These are phyloP conservation scores for Helicoverpa armigera DNA, from an alignment of 1,140 invertebrate genomes.

Conservation along the genomic window DNA sequence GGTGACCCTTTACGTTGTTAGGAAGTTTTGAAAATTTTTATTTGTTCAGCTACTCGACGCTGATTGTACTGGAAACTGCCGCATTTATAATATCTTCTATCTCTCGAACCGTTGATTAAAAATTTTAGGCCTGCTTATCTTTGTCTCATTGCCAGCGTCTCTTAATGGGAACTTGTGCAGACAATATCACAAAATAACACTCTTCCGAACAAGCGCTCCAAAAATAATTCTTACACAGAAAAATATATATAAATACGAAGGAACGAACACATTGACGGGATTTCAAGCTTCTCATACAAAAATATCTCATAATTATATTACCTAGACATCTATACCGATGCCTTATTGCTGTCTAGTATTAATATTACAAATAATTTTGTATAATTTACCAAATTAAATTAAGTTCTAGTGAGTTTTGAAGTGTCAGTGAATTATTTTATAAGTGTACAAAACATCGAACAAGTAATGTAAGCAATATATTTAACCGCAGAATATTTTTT, in stretches of 20 bases:
- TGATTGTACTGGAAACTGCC: too few relatives aligned
- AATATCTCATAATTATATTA: slow-evolving; percentile 65
- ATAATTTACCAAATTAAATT: slow-evolving; percentile 18
- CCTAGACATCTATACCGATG: slow-evolving; percentile 9
- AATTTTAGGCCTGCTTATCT: too few relatives aligned
- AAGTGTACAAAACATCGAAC: slow-evolving; percentile 10
- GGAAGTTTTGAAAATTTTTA: too few relatives aligned
- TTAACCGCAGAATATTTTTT: slow-evolving; percentile 6
- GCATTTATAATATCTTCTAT: too few relatives aligned
- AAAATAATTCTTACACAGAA: neutral
- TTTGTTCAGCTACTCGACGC: too few relatives aligned
- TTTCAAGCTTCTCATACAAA: slow-evolving; percentile 69
- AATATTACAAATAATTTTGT: slow-evolving; percentile 43
- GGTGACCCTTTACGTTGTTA: too few relatives aligned
- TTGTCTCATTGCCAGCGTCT: neutral
- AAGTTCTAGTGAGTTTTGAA: neutral
- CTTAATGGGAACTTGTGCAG: slow-evolving; percentile 24
- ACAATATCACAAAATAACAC: slow-evolving; percentile 17
- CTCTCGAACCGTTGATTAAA: too few relatives aligned
- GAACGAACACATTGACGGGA: slow-evolving; percentile 53
- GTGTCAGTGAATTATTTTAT: neutral
- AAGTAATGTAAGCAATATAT: neutral
- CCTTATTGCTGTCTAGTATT: slow-evolving; percentile 47
- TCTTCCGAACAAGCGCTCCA: slow-evolving; percentile 2
- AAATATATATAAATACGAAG: slow-evolving; percentile 47